A percentile compares a stretch with the other conserved stretches of the same genome.
Evolutionary conservation across 2,113 vertebrate genomes (phyloP).

Genomic region (Pogona vitticeps): DNA sequence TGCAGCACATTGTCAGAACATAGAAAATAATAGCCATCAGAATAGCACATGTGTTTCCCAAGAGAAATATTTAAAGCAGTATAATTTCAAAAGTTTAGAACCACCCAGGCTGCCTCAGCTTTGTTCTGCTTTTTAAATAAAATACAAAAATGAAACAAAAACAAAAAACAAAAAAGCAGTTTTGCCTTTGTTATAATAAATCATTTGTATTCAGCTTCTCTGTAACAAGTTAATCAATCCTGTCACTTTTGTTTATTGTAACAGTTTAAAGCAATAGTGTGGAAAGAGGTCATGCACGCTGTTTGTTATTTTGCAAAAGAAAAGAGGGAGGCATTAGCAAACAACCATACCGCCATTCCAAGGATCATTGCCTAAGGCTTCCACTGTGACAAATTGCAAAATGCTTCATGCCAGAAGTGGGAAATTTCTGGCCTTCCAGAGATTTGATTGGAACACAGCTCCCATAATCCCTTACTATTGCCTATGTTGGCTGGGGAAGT

Average conservation of each 20-base stretch:
- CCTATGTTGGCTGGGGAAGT: too few species aligned
- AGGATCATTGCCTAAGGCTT: too few species aligned
- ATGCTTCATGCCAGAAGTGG: too few species aligned
- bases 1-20: conserved; percentile 2
- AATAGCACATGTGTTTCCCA: conserved; percentile 12
- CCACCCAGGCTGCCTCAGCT: not conserved
- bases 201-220: not conserved
- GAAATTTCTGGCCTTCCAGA: too few species aligned
- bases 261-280: not conserved
- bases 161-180: not conserved
- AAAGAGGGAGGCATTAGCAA: not conserved
- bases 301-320: not conserved
- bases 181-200: not conserved
- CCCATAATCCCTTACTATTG: too few species aligned
- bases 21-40: not conserved
- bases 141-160: not conserved
- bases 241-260: conserved; percentile 4
- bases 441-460: too few species aligned
- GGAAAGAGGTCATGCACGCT: too few species aligned
- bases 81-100: conserved; percentile 18
- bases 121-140: too few species aligned
- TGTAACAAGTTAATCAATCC: not conserved
- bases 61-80: not conserved
- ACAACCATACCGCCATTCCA: too few species aligned
- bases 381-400: too few species aligned